Base-by-base conservation (phyloP, 2,888 invertebrate genomes). In the Celastrina argiolus region DNA sequence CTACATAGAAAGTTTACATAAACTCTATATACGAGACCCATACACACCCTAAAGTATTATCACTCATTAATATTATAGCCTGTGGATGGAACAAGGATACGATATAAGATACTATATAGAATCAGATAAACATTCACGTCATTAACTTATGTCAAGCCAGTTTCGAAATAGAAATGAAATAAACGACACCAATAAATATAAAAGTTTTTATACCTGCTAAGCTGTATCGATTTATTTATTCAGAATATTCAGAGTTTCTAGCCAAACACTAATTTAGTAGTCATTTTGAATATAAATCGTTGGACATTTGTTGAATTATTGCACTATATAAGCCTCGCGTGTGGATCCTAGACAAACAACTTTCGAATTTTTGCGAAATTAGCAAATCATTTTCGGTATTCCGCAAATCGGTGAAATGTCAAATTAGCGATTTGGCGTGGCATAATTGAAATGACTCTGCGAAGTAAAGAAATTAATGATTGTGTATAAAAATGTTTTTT, bases 331-430 rank as follows among this genome's bases (percentile, higher is more conserved):
- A 63, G 22, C 26, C 34, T 61, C 34, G 45, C 66, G 45, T 31
- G 31, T 3, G 31, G 42, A 59, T 63, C 61, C 64, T 31, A 36
- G 56, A 66, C 26, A 67, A 65, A 67, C 63, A 64, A 69, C 69
- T 67, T 67, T 69, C 69, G 36, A 64, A 66, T 58, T 39, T 45
- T n/a, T 14, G 31, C 3, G 12, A 14, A 67, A 61, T 61, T 61
- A 18, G n/a, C 34, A 26, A 61, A 61, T 4, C 18, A 26, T 51
- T 26, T 26, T 51, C 12, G 51, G 12, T 26, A 36, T 12, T 36
- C 12, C 12, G 45, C 45, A 18, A 18, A 45, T 45, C 18, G 18
- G 45, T 10, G 45, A 45, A 18, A 45, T 51, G 22, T 14, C 51
- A 12, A 51, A 51, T 51, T 51, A 51, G 22, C 51, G 12, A 51